These are phyloP conservation scores for Aphyosemion australe DNA, from an alignment of 2,113 vertebrate genomes.

Conservation along the genomic window DNA sequence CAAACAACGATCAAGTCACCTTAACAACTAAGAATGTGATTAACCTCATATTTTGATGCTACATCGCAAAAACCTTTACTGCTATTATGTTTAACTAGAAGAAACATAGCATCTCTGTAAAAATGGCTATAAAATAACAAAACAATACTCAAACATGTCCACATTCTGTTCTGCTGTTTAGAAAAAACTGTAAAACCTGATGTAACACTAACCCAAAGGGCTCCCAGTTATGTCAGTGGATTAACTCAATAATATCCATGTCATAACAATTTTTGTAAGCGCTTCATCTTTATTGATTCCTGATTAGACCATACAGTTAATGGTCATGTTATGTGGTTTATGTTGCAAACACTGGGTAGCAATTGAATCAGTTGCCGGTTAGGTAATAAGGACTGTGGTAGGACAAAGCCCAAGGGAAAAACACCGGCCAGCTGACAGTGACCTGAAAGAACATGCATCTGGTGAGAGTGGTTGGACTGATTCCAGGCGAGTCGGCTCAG, in stretches of 20 bases:
- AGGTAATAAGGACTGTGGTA: slow-evolving; percentile 26
- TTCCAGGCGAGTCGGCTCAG: slow-evolving; percentile 40
- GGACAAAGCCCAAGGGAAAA: slow-evolving; percentile 38
- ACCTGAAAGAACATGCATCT: slow-evolving; percentile 27
- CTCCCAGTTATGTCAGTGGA: not conserved
- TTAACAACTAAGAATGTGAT: not conserved
- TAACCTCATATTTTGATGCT: not conserved
- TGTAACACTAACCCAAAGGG: not conserved
- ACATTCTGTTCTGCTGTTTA: no score
- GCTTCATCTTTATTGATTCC: slow-evolving; percentile 12
- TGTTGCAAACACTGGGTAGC: slow-evolving; percentile 10
- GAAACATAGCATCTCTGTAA: not conserved
- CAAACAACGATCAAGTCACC: not conserved
- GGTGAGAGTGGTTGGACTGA: slow-evolving; percentile 39
- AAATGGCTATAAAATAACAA: no score
- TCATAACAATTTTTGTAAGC: slow-evolving; percentile 1
- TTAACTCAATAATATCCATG: no score
- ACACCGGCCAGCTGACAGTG: slow-evolving; percentile 25
- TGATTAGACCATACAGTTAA: slow-evolving; percentile 15
- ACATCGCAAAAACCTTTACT: not conserved
- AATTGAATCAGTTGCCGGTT: slow-evolving; percentile 33
- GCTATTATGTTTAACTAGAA: not conserved
- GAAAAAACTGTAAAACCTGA: no score
- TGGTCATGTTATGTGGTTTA: not conserved
- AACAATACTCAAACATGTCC: no score